These are phyloP conservation scores for Candoia aspera DNA, from an alignment of 2,113 vertebrate genomes.

Conservation along the genomic window DNA sequence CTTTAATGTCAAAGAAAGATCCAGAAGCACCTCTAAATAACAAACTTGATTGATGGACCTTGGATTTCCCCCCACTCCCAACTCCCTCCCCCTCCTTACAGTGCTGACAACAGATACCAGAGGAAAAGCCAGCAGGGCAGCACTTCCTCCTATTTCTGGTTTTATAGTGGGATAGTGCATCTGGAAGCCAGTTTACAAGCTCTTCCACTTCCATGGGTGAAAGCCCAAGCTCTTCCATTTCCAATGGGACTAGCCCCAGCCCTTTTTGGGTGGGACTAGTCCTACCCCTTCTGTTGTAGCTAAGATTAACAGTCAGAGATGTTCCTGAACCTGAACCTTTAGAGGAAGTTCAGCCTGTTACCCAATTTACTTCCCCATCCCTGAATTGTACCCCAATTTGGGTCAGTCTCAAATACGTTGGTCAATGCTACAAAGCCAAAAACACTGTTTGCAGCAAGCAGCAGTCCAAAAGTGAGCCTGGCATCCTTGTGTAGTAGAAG, in stretches of 20 bases:
- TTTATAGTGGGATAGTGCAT: neutral
- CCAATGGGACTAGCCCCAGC: neutral
- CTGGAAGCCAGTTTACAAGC: neutral
- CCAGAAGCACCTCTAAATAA: neutral
- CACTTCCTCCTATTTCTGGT: neutral
- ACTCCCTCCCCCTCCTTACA: neutral
- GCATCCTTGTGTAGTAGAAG: neutral
- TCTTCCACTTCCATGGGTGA: neutral
- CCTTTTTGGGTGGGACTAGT: neutral
- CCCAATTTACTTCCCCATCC: neutral
- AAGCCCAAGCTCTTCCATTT: neutral
- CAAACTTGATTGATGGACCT: neutral
- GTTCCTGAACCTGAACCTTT: neutral
- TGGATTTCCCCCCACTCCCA: neutral
- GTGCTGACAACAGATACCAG: neutral
- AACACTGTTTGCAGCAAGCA: neutral
- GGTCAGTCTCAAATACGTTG: neutral
- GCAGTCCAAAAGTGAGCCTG: neutral
- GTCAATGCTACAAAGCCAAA: neutral
- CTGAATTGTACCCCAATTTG: neutral
- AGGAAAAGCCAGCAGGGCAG: neutral
- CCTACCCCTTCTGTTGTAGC: neutral
- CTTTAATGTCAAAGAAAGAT: neutral
- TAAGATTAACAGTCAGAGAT: neutral
- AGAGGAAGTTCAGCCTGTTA: neutral